These are phyloP conservation scores for Epicampocera succincta DNA, from an alignment of 2,888 invertebrate species.

Conservation along the genomic window DNA sequence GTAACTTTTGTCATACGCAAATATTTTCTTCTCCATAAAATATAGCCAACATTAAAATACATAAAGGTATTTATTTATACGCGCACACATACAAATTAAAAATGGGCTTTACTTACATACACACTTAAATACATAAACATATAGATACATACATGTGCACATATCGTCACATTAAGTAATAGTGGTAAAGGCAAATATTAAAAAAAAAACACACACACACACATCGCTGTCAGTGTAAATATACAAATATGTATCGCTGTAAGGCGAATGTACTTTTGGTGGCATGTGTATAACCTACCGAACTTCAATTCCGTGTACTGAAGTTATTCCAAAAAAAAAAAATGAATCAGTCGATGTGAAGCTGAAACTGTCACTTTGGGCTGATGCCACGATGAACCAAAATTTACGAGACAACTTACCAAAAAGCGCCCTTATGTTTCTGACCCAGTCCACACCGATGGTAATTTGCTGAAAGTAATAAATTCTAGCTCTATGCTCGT, in stretches of 20 bases:
- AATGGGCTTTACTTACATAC: constrained; percentile 16
- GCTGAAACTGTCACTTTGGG: too few species aligned
- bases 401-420: too few species aligned
- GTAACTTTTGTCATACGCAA: constrained; percentile 65
- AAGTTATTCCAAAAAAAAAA: too few species aligned
- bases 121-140: constrained; percentile 13
- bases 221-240: constrained; percentile 58
- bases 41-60: constrained; percentile 44
- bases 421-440: too few species aligned
- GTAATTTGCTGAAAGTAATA: too few species aligned
- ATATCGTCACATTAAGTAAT: constrained; percentile 35
- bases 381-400: too few species aligned
- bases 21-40: constrained; percentile 38
- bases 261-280: constrained; percentile 10
- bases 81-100: neutral
- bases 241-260: constrained; percentile 24
- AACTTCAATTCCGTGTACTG: too few species aligned
- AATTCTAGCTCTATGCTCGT: too few species aligned
- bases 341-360: too few species aligned
- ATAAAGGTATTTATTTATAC: constrained; percentile 4
- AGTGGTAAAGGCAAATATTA: constrained; percentile 33
- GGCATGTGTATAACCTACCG: constrained; percentile 13
- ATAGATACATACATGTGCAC: constrained; percentile 42
- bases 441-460: too few species aligned
- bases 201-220: constrained; percentile 26